Conservation (phyloP, 2,888 invertebrate species). For the Suillia variegata region DNA sequence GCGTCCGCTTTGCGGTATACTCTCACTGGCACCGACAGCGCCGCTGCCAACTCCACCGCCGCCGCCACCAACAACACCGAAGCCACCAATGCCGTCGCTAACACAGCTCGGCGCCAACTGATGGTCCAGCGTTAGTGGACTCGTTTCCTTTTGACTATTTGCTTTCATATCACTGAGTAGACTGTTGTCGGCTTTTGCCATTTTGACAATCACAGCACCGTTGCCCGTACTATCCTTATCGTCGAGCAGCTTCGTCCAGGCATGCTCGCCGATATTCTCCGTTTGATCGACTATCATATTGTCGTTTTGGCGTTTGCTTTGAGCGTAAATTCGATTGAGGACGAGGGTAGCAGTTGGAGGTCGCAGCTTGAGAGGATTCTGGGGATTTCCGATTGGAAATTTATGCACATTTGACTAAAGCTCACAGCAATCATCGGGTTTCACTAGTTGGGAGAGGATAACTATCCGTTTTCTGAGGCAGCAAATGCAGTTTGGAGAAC, state of each 20-base stretch:
- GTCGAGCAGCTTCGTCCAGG: constrained; percentile 60
- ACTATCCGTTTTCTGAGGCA: no score
- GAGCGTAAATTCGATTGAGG: constrained; percentile 15
- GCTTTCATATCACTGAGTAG: constrained; percentile 29
- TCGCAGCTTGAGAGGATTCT: no score
- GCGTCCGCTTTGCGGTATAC: constrained; percentile 43
- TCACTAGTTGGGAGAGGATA: no score
- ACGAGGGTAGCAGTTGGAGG: no score
- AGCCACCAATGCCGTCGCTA: constrained; percentile 15
- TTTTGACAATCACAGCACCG: constrained; percentile 48
- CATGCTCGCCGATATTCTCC: constrained; percentile 53
- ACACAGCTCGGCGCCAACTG: constrained; percentile 23
- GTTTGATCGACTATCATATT: constrained; percentile 60
- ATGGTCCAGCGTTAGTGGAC: constrained; percentile 45
- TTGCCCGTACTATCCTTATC: constrained; percentile 44
- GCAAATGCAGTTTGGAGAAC: no score
- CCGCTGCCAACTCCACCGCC: constrained; percentile 33
- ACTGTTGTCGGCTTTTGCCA: constrained; percentile 35
- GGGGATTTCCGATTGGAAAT: no score
- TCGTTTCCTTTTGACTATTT: constrained; percentile 43
- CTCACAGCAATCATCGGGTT: no score
- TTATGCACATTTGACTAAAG: no score
- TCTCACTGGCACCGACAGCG: constrained; percentile 40
- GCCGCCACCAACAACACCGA: constrained; percentile 27
- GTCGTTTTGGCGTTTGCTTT: neutral